A percentile compares a stretch with the other conserved stretches of the same genome.
These are phyloP conservation scores for Automeris io DNA, from an alignment of 2,888 invertebrate species.

Conservation along the genomic window DNA sequence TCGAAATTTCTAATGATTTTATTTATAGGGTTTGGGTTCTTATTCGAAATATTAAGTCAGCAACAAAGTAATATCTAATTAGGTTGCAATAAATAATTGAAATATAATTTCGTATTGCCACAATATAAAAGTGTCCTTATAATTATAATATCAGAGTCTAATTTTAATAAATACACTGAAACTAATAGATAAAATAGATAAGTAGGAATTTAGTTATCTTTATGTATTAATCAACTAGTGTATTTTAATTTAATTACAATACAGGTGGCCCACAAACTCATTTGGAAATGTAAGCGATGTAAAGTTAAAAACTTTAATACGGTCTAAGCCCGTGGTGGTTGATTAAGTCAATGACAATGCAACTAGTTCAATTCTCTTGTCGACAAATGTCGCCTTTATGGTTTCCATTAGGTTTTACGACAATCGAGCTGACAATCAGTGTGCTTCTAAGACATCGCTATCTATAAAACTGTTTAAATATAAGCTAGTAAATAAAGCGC, in stretches of 20 bases:
- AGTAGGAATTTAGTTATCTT: too few species aligned
- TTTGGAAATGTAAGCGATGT: background rate
- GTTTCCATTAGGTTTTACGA: slow-evolving; percentile 7
- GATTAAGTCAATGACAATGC: background rate
- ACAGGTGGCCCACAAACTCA: background rate
- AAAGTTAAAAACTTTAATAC: background rate
- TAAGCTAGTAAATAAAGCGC: slow-evolving; percentile 2
- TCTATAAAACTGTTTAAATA: background rate
- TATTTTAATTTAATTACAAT: background rate
- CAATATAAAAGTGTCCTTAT: too few species aligned
- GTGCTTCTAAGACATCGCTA: background rate
- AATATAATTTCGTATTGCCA: too few species aligned
- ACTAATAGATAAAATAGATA: too few species aligned
- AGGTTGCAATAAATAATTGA: too few species aligned
- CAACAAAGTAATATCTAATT: too few species aligned
- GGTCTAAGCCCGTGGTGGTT: too few species aligned
- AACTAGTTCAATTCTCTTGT: background rate
- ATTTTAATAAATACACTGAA: too few species aligned
- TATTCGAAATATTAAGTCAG: too few species aligned
- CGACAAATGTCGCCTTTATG: background rate
- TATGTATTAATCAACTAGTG: background rate
- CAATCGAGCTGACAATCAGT: slow-evolving; percentile 1
- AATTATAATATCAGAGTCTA: too few species aligned
- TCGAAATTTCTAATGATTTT: too few species aligned
- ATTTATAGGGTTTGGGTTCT: too few species aligned